Evolutionary conservation across 2,113 vertebrate species (phyloP), one percentile per base, ranked within the genome.

Genomic region (Melanotaenia duboulayi): DNA sequence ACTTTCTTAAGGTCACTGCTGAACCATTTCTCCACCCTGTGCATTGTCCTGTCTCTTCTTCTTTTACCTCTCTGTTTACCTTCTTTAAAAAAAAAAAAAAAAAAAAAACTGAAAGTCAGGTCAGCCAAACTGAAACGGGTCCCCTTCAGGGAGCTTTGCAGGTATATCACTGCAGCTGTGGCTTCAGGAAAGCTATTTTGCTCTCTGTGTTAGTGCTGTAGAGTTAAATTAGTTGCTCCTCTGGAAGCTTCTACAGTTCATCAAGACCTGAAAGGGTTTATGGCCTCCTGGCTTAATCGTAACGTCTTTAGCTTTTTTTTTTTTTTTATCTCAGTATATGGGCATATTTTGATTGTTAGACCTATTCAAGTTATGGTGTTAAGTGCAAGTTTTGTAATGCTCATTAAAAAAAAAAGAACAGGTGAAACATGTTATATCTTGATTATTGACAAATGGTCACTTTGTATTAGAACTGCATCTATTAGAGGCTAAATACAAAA

Each of bases 71-170:
- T 19, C 11, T 19, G 28, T 37, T 40, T 50, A 3, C 25, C 39
- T 59, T 70, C 32, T 77, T 65, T 24, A 39, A n/a, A n/a, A n/a
- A n/a, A n/a, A n/a, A n/a, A n/a, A 40, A 48, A 49, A 12, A 59
- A 35, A 40, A 49, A 54, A 12, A 59, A 72, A 20, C 17, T 69
- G 20, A 44, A 65, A 42, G 11, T 51, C 46, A 65, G 58, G 12
- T 52, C 4, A 28, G 76, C 20, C 67, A 48, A n/a, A 11, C 11
- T 23, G 35, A 65, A 75, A 55, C 44, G 0, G 24, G 44, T 22
- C 6, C 37, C 42, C 14, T 20, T 44, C 3, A 48, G 4, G 12
- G 52, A 51, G 40, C 14, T 55, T 50, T 62, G 44, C 60, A 65
- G n/a, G 57, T 63, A 7, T 40, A 44, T 51, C 32, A 39, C 13